phyloP scores from a whole-genome alignment of 2,888 invertebrate genomes.

The Heterodera filipjevi region DNA sequence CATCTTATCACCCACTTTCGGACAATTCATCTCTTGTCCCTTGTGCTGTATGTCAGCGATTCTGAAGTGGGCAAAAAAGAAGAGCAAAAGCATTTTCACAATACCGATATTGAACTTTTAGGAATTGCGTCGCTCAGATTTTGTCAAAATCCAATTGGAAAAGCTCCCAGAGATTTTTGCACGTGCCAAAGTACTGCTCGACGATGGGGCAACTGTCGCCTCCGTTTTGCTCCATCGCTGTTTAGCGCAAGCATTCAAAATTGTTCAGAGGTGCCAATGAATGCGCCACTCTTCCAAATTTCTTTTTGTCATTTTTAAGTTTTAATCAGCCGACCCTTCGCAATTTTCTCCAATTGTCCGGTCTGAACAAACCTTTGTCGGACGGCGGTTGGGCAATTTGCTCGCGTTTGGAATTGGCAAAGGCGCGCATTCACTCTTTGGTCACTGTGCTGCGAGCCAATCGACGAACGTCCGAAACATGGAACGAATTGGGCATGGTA shows the following conservation, averaged over 20 bases:
- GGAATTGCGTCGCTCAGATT: slow-evolving; percentile 10
- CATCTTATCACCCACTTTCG: slow-evolving; percentile 18
- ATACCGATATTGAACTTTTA: too few species aligned
- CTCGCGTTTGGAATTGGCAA: slow-evolving; percentile 11
- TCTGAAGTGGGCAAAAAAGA: background rate
- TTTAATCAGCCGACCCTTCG: slow-evolving; percentile 20
- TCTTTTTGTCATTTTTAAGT: background rate
- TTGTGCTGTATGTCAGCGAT: slow-evolving; percentile 20
- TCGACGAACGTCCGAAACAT: slow-evolving; percentile 1
- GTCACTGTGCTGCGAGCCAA: background rate
- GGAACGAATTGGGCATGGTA: slow-evolving; percentile 7
- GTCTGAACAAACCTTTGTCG: background rate
- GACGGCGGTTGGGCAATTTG: slow-evolving; percentile 8
- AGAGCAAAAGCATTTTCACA: too few species aligned
- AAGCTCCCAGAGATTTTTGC: slow-evolving; percentile 24
- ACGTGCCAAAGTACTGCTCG: slow-evolving; percentile 1
- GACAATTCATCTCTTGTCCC: slow-evolving; percentile 20
- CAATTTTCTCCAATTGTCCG: background rate
- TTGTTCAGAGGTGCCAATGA: slow-evolving; percentile 17
- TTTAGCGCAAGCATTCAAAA: slow-evolving; percentile 11
- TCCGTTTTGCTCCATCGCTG: slow-evolving; percentile 24
- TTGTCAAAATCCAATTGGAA: slow-evolving; percentile 24
- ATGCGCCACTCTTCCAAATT: background rate
- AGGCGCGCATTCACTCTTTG: background rate
- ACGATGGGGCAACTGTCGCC: background rate